These are phyloP conservation scores for Pteronura brasiliensis DNA, from an alignment of 2,113 vertebrate species.

Conservation along the genomic window DNA sequence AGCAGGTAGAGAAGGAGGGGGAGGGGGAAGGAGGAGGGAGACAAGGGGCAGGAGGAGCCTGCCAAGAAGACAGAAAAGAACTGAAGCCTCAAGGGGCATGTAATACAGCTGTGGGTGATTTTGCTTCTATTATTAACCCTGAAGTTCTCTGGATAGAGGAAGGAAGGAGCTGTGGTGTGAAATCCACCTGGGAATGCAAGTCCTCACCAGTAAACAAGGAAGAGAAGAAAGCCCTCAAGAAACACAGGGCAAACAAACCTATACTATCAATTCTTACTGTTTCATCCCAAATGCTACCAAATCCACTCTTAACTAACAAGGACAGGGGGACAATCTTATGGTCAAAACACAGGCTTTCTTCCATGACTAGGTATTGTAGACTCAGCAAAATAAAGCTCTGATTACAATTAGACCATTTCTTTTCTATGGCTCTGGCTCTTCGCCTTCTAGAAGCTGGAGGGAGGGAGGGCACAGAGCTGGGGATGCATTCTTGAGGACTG, in stretches of 20 bases:
- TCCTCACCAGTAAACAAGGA: not conserved
- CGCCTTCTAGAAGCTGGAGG: not conserved
- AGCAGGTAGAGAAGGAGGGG: not conserved
- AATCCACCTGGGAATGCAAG: not conserved
- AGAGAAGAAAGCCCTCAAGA: not conserved
- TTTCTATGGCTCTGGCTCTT: not conserved
- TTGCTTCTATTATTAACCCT: constrained; percentile 24
- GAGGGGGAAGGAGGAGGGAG: not conserved
- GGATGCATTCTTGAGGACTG: not conserved
- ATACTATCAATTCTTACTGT: not conserved
- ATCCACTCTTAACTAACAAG: not conserved
- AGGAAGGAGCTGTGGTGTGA: not conserved
- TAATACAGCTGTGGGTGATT: not conserved
- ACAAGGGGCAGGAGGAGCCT: not conserved
- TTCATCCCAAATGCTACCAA: not conserved
- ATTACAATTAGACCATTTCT: not conserved
- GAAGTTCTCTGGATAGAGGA: constrained; percentile 6
- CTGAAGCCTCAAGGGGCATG: not conserved
- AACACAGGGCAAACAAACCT: not conserved
- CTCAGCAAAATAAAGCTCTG: not conserved
- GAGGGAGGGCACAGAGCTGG: not conserved
- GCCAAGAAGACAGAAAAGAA: not conserved
- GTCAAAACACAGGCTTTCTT: not conserved
- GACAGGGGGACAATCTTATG: not conserved
- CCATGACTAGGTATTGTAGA: not conserved